These are phyloP conservation scores for Bos indicus DNA, from an alignment of 2,113 vertebrate species.

Conservation along the genomic window DNA sequence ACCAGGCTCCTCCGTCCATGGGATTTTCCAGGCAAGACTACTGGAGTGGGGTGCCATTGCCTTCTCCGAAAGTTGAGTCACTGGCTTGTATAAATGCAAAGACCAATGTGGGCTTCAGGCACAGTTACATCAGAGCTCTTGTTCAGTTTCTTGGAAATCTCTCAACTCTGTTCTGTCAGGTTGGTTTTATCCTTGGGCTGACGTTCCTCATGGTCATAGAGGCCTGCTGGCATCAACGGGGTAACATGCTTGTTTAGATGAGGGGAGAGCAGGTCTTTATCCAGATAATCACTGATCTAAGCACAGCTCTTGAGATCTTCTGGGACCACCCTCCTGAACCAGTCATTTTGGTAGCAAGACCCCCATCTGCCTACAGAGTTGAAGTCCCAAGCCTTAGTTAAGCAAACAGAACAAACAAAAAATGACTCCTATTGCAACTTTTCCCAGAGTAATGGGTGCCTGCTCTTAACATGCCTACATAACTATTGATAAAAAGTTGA, in stretches of 20 bases:
- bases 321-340: not conserved
- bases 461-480: not conserved
- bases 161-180: not conserved
- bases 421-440: not conserved
- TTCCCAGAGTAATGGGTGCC: not conserved
- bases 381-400: not conserved
- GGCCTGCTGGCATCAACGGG: not conserved
- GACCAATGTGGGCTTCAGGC: not conserved
- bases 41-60: too few relatives aligned
- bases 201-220: not conserved
- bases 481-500: not conserved
- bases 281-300: not conserved
- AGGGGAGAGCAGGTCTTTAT: not conserved
- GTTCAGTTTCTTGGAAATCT: not conserved
- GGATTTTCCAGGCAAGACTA: too few relatives aligned
- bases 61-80: not conserved
- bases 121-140: not conserved
- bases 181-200: not conserved
- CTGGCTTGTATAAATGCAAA: not conserved
- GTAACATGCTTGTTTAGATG: not conserved
- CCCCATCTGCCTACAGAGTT: not conserved
- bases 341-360: constrained; percentile 3
- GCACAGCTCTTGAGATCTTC: not conserved
- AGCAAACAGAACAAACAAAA: not conserved
- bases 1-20: too few relatives aligned